Base-by-base conservation (phyloP, 2,797 vertebrate genomes). In the Leptoclinus maculatus region DNA sequence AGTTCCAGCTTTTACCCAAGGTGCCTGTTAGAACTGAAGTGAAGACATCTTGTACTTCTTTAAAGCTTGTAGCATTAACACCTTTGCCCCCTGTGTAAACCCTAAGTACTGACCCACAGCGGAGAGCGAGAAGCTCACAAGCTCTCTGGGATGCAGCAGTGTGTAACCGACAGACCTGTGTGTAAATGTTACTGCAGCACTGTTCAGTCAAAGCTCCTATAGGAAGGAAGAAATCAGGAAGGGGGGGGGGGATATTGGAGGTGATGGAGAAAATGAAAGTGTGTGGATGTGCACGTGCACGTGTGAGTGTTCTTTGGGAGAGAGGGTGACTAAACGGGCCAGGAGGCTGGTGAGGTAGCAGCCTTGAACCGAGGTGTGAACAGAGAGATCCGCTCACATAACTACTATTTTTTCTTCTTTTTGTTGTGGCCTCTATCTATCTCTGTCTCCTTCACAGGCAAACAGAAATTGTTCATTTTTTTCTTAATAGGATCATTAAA, bases 41-140 rank as follows among this genome's bases (percentile, higher is more conserved):
- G 92, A 94, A 93, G 94, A 95, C 93, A 95, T 95, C 91, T 93
- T 94, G 93, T 95, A 91, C 88, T 90, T 92, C 92, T 94, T 93
- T 94, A 94, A 92, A 92, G 91, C 91, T 79, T 91, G 89, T 90
- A 92, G 93, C 93, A 94, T 94, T 95, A 95, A 95, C 94, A 94
- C 94, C 90, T 92, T 89, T 88, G 88, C 89, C 94, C 94, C 93
- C 83, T 80, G 93, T 90, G 93, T 93, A 93, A 95, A 93, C 89
- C 90, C 83, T 62, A 82, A 92, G 93, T 93, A 86, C 88, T 93
- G 94, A 94, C 91, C 94, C 86, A 53, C 83, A 81, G 90, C 88
- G 5, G 60, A 88, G 90, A 80, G 79, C 53, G 84, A 85, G 87
- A 81, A 34, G 59, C 59, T 43, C 83, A 56, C 83, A 82, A 82